Evolutionary conservation across 2,797 vertebrate species (phyloP).

Genomic region (Mallotus villosus): DNA sequence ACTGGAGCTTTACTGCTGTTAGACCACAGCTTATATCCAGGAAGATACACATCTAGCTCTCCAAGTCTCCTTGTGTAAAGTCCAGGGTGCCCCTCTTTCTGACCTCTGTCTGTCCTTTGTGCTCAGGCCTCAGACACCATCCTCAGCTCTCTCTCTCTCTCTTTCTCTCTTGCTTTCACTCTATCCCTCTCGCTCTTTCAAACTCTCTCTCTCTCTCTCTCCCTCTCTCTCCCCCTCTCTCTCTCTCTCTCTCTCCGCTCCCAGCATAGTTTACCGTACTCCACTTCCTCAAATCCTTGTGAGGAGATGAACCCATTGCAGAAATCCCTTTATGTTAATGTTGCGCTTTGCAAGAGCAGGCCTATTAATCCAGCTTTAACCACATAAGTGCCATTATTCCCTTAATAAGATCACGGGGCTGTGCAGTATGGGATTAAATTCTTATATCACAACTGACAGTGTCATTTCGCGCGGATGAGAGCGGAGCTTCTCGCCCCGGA

Average conservation of each 20-base stretch:
- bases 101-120: too few relatives aligned
- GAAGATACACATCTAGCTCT: too few relatives aligned
- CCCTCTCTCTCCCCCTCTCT: too few relatives aligned
- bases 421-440: conserved; percentile 82
- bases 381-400: conserved; percentile 81
- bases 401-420: conserved; percentile 83
- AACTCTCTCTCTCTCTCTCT: too few relatives aligned
- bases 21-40: too few relatives aligned
- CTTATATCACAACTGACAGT: conserved; percentile 81
- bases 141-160: conserved; percentile 13
- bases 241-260: conserved; percentile 31
- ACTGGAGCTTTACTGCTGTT: background rate
- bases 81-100: too few relatives aligned
- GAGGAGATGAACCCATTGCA: conserved; percentile 69
- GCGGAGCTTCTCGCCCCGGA: conserved; percentile 60
- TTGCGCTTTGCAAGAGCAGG: conserved; percentile 75
- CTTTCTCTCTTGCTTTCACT: background rate
- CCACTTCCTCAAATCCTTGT: conserved; percentile 62
- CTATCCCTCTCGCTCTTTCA: background rate
- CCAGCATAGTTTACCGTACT: conserved; percentile 51
- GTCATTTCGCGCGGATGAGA: conserved; percentile 74
- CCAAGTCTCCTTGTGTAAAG: too few relatives aligned
- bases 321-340: conserved; percentile 84
- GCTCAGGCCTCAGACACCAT: too few relatives aligned
- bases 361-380: conserved; percentile 84